Evolutionary conservation across 2,797 vertebrate genomes (phyloP), one percentile per base, ranked within the genome.

Genomic region (Schizopygopsis malacanthus): DNA sequence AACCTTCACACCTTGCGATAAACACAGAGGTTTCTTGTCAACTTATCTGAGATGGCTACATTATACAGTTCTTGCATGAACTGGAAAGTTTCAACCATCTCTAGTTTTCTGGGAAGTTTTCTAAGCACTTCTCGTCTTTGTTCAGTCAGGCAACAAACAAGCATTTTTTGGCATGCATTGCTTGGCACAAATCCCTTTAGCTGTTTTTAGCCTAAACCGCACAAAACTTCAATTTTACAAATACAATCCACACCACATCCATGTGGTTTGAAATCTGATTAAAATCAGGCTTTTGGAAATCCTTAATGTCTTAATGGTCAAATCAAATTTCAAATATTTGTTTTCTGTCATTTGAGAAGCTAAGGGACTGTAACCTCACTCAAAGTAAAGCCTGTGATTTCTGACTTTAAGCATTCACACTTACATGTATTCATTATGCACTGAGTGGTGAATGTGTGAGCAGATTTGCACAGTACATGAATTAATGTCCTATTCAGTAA

Each of bases 221-320:
- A 63, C 45, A 45, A 39, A 33, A 61, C 5, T 13, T 13, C 22
- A 2, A 63, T 45, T 63, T 63, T 79, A 63, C 39, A 28, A 79
- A 79, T n/a, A 39, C 2, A 1, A 63, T 79, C 77, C 56, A 79
- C 56, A 63, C 8, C 56, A 12, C 39, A 43, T 61, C 13, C 22
- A 28, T 28, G 77, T 25, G 54, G 39, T 79, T 79, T 61, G 8
- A 79, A 79, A 79, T 61, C 39, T 79, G 39, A 61, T 78, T 59
- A 43, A 59, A 59, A 25, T 61, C 37, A 61, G 54, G 5, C 22
- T 59, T 78, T 61, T 78, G 37, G 13, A 78, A 43, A 78, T 59
- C 2, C 4, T 47, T 56, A 7, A 61, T 25, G 13, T 43, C 54
- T 61, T 61, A 59, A 78, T 56, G 8, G 76, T 59, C 20, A 10